Evolutionary conservation across 2,888 invertebrate species (phyloP).

Genomic region (Standfussiana lucernea): DNA sequence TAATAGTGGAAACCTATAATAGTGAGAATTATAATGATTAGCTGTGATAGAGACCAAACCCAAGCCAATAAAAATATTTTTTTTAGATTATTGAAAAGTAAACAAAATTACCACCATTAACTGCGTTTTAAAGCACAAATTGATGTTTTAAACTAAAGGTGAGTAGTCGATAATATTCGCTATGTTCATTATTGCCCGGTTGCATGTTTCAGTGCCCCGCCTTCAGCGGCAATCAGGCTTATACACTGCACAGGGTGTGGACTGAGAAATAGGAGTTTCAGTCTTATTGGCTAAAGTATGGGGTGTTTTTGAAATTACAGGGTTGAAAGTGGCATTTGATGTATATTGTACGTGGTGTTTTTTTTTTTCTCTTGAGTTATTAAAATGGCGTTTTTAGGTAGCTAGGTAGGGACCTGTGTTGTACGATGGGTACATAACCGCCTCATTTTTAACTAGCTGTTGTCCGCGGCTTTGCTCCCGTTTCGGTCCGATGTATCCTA

Average conservation of each 20-base stretch:
- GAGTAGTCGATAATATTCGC: constrained; percentile 56
- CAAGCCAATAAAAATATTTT: not conserved
- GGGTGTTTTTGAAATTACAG: constrained; percentile 39
- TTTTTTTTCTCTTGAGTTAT: constrained; percentile 25
- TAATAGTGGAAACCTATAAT: not conserved
- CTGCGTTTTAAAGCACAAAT: constrained; percentile 28
- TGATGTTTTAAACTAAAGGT: constrained; percentile 22
- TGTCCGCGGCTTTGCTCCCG: accelerated
- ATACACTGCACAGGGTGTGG: constrained; percentile 46
- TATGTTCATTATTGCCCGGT: constrained; percentile 58
- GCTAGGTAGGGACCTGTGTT: not conserved
- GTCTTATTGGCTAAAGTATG: constrained; percentile 37
- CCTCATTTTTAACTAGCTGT: not conserved
- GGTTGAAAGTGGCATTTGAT: constrained; percentile 36
- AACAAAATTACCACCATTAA: not conserved
- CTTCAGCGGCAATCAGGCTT: constrained; percentile 54
- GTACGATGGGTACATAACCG: not conserved
- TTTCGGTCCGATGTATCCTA: not conserved
- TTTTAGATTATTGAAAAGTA: not conserved
- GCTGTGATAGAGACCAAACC: not conserved
- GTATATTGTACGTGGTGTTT: constrained; percentile 5
- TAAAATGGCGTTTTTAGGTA: constrained; percentile 31
- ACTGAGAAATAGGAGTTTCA: constrained; percentile 33
- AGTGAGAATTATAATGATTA: not conserved
- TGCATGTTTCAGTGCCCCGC: constrained; percentile 70